Percentiles rank a stretch among this genome's conserved stretches.
Conservation (phyloP, 2,888 invertebrate species). For the Eumacrocentrus americanus region DNA sequence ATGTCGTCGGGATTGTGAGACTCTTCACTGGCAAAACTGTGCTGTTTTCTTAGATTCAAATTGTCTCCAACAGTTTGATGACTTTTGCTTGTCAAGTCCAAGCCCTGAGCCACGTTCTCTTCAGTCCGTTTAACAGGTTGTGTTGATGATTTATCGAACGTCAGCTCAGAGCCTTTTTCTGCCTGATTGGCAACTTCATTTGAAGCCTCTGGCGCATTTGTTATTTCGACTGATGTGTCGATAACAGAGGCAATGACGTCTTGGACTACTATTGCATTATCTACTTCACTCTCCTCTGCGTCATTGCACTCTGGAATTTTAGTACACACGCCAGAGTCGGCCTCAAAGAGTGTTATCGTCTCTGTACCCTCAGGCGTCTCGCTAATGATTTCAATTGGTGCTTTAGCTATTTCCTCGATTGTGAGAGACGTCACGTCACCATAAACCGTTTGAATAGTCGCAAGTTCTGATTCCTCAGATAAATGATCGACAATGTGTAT, state of each 20-base stretch:
- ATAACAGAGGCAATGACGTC: conserved; percentile 28
- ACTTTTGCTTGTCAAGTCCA: conserved; percentile 6
- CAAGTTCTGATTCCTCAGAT: conserved; percentile 40
- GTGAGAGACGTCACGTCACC: conserved; percentile 32
- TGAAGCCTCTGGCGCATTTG: neutral
- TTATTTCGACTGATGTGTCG: conserved; percentile 13
- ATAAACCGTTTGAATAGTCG: conserved; percentile 38
- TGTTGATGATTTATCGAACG: conserved; percentile 8
- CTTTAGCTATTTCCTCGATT: conserved; percentile 32
- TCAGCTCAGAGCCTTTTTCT: neutral
- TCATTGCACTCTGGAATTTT: conserved; percentile 29
- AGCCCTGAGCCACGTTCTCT: neutral
- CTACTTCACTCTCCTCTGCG: neutral
- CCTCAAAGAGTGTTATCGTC: conserved; percentile 35
- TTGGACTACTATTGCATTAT: conserved; percentile 17
- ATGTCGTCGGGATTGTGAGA: conserved; percentile 57
- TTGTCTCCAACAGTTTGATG: neutral
- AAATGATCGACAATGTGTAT: conserved; percentile 57
- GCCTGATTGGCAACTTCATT: neutral
- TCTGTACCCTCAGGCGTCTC: conserved; percentile 16
- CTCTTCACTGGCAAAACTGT: conserved; percentile 50
- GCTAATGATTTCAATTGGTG: conserved; percentile 20
- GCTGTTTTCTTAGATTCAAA: conserved; percentile 44
- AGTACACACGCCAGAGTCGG: conserved; percentile 24
- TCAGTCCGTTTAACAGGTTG: conserved; percentile 4